A percentile compares a stretch with the other conserved stretches of the same genome.
Evolutionary conservation across 2,797 vertebrate species (phyloP).

Genomic region (Muscicapa striata): DNA sequence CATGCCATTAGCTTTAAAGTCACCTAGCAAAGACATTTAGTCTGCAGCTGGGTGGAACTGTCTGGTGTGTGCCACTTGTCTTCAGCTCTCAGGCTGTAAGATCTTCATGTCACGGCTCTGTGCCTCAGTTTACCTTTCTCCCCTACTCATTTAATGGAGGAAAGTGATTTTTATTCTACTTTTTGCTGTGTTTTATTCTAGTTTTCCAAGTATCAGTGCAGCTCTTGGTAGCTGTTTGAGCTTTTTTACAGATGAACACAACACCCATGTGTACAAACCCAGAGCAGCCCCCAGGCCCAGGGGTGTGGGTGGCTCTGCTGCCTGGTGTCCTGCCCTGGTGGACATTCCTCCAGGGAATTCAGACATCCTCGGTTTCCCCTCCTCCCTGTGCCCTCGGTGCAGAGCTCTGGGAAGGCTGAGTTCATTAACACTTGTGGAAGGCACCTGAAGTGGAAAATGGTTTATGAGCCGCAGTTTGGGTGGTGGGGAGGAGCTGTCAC

Average conservation of each 20-base stretch:
- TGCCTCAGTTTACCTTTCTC: conserved; percentile 14
- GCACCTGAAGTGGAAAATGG: neutral
- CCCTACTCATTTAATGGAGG: neutral
- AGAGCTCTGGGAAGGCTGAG: neutral
- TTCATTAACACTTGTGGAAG: neutral
- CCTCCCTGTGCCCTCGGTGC: neutral
- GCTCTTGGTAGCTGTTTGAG: neutral
- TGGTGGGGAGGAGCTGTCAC: neutral
- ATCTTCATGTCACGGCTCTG: neutral
- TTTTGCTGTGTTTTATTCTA: neutral
- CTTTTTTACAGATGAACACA: rapidly evolving
- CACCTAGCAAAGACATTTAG: neutral
- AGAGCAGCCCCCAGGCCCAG: neutral
- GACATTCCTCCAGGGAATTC: neutral
- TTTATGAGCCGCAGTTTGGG: neutral
- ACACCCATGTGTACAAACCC: rapidly evolving
- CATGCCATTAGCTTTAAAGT: neutral
- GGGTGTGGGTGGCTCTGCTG: neutral
- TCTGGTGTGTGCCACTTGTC: neutral
- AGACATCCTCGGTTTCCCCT: neutral
- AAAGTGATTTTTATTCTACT: neutral
- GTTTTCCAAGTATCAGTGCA: neutral
- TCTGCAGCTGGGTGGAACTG: neutral
- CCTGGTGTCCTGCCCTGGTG: neutral
- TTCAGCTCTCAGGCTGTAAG: neutral